Percentiles rank a stretch among this genome's conserved stretches.
Evolutionary conservation across 1,140 invertebrate species (phyloP).

Genomic region (Pristionchus pacificus): DNA sequence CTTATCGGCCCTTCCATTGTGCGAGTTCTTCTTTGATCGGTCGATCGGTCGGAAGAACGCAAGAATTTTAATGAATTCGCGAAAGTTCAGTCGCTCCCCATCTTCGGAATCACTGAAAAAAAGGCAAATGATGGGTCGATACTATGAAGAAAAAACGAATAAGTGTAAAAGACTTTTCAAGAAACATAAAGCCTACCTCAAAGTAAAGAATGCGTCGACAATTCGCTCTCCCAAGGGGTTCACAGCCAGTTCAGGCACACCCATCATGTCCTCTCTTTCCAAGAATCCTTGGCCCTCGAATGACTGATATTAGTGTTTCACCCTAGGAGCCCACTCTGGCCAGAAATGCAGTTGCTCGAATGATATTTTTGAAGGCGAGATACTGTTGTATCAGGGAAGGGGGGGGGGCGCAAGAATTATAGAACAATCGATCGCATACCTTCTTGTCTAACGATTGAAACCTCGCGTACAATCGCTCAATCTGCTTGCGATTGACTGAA

Average conservation of each 20-base stretch:
- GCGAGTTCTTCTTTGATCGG: constrained; percentile 77
- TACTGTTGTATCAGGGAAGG: too few species aligned
- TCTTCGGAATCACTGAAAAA: too few species aligned
- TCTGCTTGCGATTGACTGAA: constrained; percentile 93
- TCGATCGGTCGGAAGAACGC: constrained; percentile 91
- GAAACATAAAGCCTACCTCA: too few species aligned
- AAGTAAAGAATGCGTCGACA: constrained; percentile 91
- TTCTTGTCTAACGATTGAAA: constrained; percentile 93
- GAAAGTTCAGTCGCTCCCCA: constrained; percentile 69
- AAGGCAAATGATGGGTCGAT: too few species aligned
- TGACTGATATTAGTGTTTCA: neutral
- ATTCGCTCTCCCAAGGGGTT: constrained; percentile 94
- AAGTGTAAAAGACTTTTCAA: too few species aligned
- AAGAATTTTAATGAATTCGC: constrained; percentile 92
- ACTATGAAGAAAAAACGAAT: too few species aligned
- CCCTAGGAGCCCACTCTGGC: too few species aligned
- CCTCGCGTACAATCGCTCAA: constrained; percentile 89
- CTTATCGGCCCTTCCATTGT: constrained; percentile 93
- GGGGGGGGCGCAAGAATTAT: too few species aligned
- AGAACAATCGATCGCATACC: too few species aligned
- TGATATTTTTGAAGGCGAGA: too few species aligned
- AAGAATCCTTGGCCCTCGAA: constrained; percentile 42
- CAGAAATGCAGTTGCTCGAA: too few species aligned
- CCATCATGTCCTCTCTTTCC: constrained; percentile 86
- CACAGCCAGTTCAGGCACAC: constrained; percentile 85